Conservation (phyloP, 2,888 invertebrate species). For the Agrotis ipsilon region DNA sequence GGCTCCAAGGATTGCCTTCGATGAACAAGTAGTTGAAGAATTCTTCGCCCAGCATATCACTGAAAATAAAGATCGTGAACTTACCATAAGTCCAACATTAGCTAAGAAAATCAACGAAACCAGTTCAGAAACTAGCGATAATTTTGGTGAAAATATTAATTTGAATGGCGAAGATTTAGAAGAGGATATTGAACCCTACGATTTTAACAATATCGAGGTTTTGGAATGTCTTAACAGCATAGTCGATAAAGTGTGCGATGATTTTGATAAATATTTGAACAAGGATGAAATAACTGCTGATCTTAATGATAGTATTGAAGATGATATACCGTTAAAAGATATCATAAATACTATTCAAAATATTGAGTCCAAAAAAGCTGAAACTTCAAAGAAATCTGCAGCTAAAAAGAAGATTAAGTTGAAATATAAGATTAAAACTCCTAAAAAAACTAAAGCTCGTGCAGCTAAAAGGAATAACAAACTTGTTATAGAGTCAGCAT, state of each 20-base stretch:
- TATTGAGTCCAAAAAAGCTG: constrained; percentile 48
- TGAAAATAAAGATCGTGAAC: constrained; percentile 68
- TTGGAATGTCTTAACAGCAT: constrained; percentile 79
- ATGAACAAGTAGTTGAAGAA: constrained; percentile 74
- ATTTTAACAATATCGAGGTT: constrained; percentile 72
- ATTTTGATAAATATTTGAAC: constrained; percentile 74
- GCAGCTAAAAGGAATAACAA: constrained; percentile 61
- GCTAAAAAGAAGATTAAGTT: constrained; percentile 66
- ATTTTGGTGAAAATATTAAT: constrained; percentile 67
- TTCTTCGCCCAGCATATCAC: constrained; percentile 79
- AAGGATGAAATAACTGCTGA: constrained; percentile 44
- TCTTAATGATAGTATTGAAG: constrained; percentile 38
- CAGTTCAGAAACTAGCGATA: constrained; percentile 77
- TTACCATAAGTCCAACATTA: constrained; percentile 77
- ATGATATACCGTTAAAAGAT: constrained; percentile 51
- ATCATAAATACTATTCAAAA: constrained; percentile 46
- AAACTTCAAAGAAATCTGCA: constrained; percentile 30
- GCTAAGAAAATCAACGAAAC: constrained; percentile 80
- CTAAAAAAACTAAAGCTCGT: constrained; percentile 55
- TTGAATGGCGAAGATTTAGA: constrained; percentile 59
- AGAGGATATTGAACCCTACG: constrained; percentile 54
- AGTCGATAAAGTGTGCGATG: constrained; percentile 79
- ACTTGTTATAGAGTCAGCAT: constrained; percentile 51
- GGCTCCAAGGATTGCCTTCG: constrained; percentile 52
- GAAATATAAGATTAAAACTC: constrained; percentile 62